These are phyloP conservation scores for Oreamnos americanus DNA, from an alignment of 2,113 vertebrate species.

Conservation along the genomic window DNA sequence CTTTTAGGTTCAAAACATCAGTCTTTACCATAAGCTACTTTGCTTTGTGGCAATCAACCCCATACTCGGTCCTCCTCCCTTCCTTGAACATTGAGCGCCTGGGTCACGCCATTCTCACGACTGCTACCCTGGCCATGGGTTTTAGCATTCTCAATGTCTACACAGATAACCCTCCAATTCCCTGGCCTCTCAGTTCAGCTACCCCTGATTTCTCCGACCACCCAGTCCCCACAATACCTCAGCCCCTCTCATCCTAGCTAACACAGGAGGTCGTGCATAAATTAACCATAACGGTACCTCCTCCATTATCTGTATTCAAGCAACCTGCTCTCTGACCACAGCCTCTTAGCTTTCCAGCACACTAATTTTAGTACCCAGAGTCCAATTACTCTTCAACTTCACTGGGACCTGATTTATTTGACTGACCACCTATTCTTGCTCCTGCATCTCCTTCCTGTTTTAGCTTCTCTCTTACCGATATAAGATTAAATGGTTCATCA, in stretches of 20 bases:
- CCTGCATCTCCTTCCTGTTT: not conserved
- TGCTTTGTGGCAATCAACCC: not conserved
- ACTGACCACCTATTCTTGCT: not conserved
- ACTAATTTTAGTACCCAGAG: not conserved
- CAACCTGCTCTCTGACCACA: not conserved
- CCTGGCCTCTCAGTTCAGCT: not conserved
- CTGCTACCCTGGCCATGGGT: fast-evolving
- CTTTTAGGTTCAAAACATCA: not conserved
- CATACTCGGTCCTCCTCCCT: no score
- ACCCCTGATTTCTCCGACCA: not conserved
- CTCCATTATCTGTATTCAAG: not conserved
- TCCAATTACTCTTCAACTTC: not conserved
- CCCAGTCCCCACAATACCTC: not conserved
- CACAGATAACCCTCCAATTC: not conserved
- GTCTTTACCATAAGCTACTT: not conserved
- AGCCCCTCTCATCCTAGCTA: not conserved
- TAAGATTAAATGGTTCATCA: not conserved
- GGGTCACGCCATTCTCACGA: not conserved
- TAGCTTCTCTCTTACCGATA: not conserved
- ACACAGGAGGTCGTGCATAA: fast-evolving
- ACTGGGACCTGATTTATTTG: not conserved
- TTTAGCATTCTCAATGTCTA: not conserved
- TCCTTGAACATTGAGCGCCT: not conserved
- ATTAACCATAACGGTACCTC: not conserved
- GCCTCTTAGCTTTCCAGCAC: not conserved